These are phyloP conservation scores for Cremastobaeus sp. DNA, from an alignment of 2,888 invertebrate species.

Conservation along the genomic window DNA sequence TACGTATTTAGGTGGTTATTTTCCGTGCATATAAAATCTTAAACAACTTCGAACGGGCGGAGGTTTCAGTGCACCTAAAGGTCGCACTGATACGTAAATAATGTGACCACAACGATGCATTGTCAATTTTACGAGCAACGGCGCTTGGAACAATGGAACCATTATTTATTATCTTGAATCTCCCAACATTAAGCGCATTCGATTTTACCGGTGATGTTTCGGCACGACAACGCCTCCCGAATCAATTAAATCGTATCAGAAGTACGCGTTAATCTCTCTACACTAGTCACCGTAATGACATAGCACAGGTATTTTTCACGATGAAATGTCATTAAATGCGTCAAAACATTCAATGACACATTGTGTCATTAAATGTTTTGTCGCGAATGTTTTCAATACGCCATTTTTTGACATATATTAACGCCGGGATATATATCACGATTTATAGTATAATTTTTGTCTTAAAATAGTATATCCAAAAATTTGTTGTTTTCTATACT, in stretches of 20 bases:
- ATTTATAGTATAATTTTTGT: no score
- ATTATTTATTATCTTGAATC: constrained; percentile 72
- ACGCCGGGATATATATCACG: no score
- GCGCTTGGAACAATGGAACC: constrained; percentile 68
- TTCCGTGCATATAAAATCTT: constrained; percentile 54
- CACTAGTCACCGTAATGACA: constrained; percentile 42
- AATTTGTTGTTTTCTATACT: no score
- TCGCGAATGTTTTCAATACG: no score
- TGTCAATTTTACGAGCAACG: constrained; percentile 63
- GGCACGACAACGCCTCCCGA: constrained; percentile 56
- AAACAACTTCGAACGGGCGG: constrained; percentile 47
- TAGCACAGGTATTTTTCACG: constrained; percentile 35
- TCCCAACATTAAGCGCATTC: constrained; percentile 66
- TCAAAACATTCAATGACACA: no score
- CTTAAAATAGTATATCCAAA: no score
- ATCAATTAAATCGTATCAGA: constrained; percentile 62
- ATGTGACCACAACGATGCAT: constrained; percentile 64
- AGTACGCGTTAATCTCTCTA: constrained; percentile 52
- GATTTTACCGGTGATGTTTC: constrained; percentile 60
- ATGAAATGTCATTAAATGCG: no score
- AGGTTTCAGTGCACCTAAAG: constrained; percentile 29
- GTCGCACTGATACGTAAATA: constrained; percentile 63
- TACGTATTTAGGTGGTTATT: no score
- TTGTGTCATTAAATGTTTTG: no score
- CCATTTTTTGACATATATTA: no score